phyloP scores from a whole-genome alignment of 2,797 vertebrate species.

The Hipposideros larvatus region DNA sequence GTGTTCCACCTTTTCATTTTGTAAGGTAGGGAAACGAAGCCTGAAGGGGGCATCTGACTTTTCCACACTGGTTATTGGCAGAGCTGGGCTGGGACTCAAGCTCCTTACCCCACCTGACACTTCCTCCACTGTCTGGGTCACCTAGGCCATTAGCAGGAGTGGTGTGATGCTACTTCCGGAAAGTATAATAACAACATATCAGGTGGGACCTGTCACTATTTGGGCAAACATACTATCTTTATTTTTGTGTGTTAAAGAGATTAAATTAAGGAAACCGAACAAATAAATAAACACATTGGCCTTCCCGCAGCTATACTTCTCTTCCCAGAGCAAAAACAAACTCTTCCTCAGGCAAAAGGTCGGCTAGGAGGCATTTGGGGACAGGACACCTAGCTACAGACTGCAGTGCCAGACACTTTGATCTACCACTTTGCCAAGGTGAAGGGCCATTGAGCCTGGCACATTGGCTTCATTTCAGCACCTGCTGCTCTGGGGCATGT shows the following conservation, averaged over 20 bases:
- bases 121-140: not conserved
- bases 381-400: not conserved
- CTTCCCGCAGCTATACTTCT: conserved; percentile 18
- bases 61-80: not conserved
- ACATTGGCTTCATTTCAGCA: not conserved
- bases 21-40: not conserved
- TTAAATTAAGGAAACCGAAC: conserved; percentile 83
- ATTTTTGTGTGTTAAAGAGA: conserved; percentile 83
- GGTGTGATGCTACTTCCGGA: conserved; percentile 84
- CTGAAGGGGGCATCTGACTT: not conserved
- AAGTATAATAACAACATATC: conserved; percentile 78
- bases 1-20: not conserved
- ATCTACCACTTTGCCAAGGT: not conserved
- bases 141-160: conserved; percentile 1
- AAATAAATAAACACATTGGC: conserved; percentile 48
- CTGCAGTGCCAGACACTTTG: not conserved
- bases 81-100: not conserved
- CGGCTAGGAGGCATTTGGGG: not conserved
- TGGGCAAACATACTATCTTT: conserved; percentile 78
- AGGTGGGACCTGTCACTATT: conserved; percentile 66
- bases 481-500: not conserved
- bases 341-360: conserved; percentile 55
- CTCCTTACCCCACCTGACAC: not conserved
- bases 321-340: conserved; percentile 60
- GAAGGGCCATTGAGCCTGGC: not conserved